Evolutionary conservation across 2,888 invertebrate species (phyloP).

Genomic region (Eupithecia centaureata): DNA sequence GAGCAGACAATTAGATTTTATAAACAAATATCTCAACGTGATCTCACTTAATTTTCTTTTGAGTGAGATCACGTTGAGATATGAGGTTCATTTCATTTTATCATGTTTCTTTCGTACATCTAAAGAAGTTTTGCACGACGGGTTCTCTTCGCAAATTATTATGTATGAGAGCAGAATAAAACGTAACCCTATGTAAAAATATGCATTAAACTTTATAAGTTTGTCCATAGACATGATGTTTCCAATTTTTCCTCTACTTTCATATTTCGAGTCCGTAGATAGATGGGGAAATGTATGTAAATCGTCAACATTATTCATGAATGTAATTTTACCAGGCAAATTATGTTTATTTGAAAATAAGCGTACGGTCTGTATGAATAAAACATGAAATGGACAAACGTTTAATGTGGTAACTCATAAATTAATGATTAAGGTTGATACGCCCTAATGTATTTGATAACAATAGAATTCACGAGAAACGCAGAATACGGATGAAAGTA

Average conservation of each 20-base stretch:
- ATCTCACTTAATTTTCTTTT: background rate
- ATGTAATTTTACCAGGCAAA: slow-evolving; percentile 44
- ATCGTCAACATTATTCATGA: slow-evolving; percentile 48
- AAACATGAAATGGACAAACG: slow-evolving; percentile 25
- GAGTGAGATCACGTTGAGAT: too few relatives aligned
- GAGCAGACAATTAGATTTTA: background rate
- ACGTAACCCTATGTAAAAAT: slow-evolving; percentile 18
- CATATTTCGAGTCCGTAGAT: slow-evolving; percentile 26
- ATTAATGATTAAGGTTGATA: background rate
- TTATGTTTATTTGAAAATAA: slow-evolving; percentile 41
- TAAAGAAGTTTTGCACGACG: background rate
- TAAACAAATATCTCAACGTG: background rate
- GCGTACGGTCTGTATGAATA: slow-evolving; percentile 33
- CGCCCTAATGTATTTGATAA: background rate
- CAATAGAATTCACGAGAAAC: background rate
- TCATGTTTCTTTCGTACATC: background rate
- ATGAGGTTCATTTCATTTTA: too few relatives aligned
- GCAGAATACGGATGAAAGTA: background rate
- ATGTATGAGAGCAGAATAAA: slow-evolving; percentile 15
- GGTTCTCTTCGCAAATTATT: slow-evolving; percentile 5
- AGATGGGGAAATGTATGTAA: slow-evolving; percentile 42
- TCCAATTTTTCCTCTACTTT: slow-evolving; percentile 19
- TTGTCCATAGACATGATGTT: slow-evolving; percentile 10
- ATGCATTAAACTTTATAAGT: slow-evolving; percentile 23
- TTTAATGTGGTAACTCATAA: slow-evolving; percentile 7